phyloP scores from a whole-genome alignment of 2,113 vertebrate genomes.

The Calidris pygmaea region DNA sequence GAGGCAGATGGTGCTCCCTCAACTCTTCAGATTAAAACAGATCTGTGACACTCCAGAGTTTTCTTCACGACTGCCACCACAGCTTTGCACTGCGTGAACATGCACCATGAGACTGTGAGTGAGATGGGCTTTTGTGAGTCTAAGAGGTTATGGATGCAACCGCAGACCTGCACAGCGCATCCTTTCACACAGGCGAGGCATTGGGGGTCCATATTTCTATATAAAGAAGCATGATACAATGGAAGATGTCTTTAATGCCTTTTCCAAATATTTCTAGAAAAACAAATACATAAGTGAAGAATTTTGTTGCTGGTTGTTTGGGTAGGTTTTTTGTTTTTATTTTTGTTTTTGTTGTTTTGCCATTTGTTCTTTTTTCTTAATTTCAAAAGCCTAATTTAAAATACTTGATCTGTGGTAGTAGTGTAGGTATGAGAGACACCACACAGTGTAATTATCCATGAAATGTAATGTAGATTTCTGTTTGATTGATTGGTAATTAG shows the following conservation, averaged over 20 bases:
- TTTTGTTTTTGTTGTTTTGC: background rate
- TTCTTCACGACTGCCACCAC: background rate
- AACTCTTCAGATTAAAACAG: background rate
- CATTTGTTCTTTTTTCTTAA: background rate
- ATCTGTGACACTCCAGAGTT: background rate
- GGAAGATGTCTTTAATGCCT: background rate
- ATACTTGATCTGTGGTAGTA: background rate
- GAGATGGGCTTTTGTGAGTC: background rate
- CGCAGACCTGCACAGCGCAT: background rate
- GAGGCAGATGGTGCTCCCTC: accelerated
- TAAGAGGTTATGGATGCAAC: background rate
- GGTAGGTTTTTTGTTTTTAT: background rate
- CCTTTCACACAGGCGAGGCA: background rate
- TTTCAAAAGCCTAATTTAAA: background rate
- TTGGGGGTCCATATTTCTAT: background rate
- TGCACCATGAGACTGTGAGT: background rate
- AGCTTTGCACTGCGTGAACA: background rate
- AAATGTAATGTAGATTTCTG: background rate
- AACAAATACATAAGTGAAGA: background rate
- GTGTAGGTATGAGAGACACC: background rate
- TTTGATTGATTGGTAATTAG: background rate
- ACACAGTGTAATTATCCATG: background rate
- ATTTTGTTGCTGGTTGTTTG: background rate
- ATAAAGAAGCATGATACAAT: background rate
- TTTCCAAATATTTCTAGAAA: background rate